Base-by-base conservation (phyloP, 2,797 vertebrate species). In the Percopsis omiscomaycus region DNA sequence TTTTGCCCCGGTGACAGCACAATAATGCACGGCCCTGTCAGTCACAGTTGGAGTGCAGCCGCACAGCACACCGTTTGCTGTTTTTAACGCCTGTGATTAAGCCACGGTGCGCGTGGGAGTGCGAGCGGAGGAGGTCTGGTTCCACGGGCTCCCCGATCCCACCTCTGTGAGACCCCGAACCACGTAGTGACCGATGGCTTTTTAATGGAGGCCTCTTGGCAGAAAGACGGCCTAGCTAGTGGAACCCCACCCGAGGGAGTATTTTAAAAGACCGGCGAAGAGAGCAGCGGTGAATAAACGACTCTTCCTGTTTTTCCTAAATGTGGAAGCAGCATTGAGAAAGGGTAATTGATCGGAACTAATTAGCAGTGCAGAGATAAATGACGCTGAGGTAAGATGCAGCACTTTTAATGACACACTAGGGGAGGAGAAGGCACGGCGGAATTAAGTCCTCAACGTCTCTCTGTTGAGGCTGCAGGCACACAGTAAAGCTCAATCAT, bases 281-380 rank as follows among this genome's bases (percentile, higher is more conserved):
- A 81, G 78, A 80, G 77, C 75, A 78, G 79, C 37, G 60, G 69
- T 85, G 77, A 89, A 88, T 83, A 76, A 87, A 76, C 75, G 61
- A 70, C 55, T 62, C 78, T 88, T 89, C 84, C 87, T 89, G 86
- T 88, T 86, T 42, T 89, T 86, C 64, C 66, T 88, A 84, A 86
- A 85, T 5, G 48, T 73, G 81, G 82, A 87, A 67, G 74, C 75
- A 63, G 81, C 66, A 78, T 79, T 89, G 80, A 85, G 81, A 62
- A 80, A 81, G 86, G 81, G 78, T 87, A 88, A 91, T 88, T 89
- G 88, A 89, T 88, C 70, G 82, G 81, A 88, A 89, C 86, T 90
- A 91, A 92, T 90, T 89, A 86, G 77, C 49, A 1, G 68, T 4
- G 61, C 58, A 76, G 84, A 86, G 84, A 87, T 88, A 91, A 90